phyloP scores from a whole-genome alignment of 2,888 invertebrate genomes.

The Mythimna pallens region DNA sequence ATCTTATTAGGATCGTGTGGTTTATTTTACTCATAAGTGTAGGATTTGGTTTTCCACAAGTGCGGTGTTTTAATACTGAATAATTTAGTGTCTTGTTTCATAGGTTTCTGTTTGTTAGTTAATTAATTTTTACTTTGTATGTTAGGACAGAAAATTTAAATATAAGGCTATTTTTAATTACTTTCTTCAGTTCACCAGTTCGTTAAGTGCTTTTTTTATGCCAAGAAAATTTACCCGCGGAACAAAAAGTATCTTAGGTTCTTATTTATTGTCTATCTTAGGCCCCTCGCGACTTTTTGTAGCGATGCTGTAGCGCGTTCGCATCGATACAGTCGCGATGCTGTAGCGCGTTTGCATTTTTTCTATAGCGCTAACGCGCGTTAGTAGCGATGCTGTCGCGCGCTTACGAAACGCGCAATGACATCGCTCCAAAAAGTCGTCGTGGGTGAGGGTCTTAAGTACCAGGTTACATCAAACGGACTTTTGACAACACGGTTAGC shows the following conservation, averaged over 20 bases:
- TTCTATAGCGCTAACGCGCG: no score
- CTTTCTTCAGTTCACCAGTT: not conserved
- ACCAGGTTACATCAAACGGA: no score
- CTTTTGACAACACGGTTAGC: no score
- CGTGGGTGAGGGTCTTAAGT: no score
- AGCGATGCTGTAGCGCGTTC: no score
- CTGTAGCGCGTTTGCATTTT: no score
- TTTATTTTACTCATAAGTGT: slow-evolving; percentile 31
- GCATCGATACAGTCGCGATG: no score
- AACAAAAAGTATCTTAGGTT: not conserved
- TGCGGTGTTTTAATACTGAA: slow-evolving; percentile 4
- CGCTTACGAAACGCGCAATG: no score
- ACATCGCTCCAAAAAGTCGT: no score
- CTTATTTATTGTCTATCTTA: no score
- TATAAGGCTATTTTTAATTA: not conserved
- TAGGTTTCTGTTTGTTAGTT: slow-evolving; percentile 1
- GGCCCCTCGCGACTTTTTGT: no score
- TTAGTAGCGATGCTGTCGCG: no score
- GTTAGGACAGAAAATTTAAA: not conserved
- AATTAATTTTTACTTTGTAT: slow-evolving; percentile 5
- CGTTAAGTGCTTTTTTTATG: not conserved
- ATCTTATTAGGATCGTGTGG: slow-evolving; percentile 50
- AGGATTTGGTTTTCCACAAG: slow-evolving; percentile 16
- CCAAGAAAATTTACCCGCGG: not conserved
- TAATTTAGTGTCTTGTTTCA: slow-evolving; percentile 1